Conservation (phyloP, 2,113 vertebrate genomes). For the Mesembrinibis cayennensis region DNA sequence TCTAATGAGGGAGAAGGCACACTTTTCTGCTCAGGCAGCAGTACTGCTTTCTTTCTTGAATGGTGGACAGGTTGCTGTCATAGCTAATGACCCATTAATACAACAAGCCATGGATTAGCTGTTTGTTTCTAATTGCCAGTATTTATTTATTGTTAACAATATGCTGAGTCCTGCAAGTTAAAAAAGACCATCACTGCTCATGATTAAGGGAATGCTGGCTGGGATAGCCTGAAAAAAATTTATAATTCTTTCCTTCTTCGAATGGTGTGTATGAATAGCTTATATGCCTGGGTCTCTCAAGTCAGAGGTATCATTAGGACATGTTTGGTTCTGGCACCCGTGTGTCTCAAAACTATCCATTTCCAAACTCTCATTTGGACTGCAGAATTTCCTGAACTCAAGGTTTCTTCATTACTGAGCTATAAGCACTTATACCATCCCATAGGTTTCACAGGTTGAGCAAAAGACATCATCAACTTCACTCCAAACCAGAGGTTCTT, state of each 20-base stretch:
- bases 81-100: not conserved
- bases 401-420: not conserved
- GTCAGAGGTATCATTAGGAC: not conserved
- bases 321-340: not conserved
- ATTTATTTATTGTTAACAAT: constrained; percentile 3
- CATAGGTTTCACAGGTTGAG: not conserved
- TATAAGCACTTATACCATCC: not conserved
- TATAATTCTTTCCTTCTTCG: not conserved
- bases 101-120: not conserved
- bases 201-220: not conserved
- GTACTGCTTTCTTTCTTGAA: not conserved
- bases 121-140: constrained; percentile 2
- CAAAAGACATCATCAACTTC: not conserved
- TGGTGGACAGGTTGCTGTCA: constrained; percentile 10
- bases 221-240: not conserved
- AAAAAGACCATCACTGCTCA: not conserved
- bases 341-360: not conserved
- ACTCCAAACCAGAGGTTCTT: not conserved
- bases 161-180: not conserved
- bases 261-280: not conserved
- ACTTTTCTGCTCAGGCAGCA: constrained; percentile 19
- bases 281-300: not conserved
- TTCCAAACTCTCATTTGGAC: not conserved
- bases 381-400: not conserved
- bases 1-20: constrained; percentile 34